A percentile compares a stretch with the other conserved stretches of the same genome.
phyloP scores from a whole-genome alignment of 2,888 invertebrate species.

The Trissolcus brochymenae region DNA sequence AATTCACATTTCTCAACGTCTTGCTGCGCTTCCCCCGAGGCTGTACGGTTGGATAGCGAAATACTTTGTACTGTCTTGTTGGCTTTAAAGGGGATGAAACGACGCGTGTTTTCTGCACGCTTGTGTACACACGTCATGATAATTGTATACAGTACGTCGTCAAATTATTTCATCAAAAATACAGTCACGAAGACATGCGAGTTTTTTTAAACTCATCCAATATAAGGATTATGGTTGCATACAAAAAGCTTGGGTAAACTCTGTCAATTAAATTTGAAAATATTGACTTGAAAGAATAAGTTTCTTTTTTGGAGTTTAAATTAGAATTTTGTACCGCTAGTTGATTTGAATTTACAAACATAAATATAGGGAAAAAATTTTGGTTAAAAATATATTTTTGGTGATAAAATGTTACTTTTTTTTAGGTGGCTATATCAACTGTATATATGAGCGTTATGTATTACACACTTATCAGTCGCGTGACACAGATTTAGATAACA shows the following conservation, averaged over 20 bases:
- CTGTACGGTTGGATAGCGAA: conserved; percentile 36
- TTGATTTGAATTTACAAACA: neutral
- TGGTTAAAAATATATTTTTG: neutral
- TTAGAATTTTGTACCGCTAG: neutral
- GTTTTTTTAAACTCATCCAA: conserved; percentile 1
- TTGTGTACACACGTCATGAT: conserved; percentile 35
- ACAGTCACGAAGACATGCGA: conserved; percentile 10
- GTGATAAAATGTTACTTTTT: neutral
- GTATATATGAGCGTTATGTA: conserved; percentile 40
- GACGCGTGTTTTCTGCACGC: conserved; percentile 29
- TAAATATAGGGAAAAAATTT: no score
- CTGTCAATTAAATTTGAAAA: neutral
- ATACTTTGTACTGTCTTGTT: conserved; percentile 51
- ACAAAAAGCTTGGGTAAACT: neutral
- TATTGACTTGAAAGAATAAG: neutral
- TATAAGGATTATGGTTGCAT: conserved; percentile 1
- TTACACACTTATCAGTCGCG: conserved; percentile 60
- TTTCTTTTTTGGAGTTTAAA: neutral
- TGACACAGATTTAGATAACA: conserved; percentile 70
- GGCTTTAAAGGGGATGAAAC: conserved; percentile 57
- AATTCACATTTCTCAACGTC: conserved; percentile 68
- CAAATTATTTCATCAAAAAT: conserved; percentile 53
- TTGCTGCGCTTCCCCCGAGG: conserved; percentile 57
- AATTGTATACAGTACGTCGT: conserved; percentile 46
- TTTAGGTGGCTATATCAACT: neutral